A percentile compares a stretch with the other conserved stretches of the same genome.
phyloP scores from a whole-genome alignment of 2,113 vertebrate genomes.

The Numida meleagris region DNA sequence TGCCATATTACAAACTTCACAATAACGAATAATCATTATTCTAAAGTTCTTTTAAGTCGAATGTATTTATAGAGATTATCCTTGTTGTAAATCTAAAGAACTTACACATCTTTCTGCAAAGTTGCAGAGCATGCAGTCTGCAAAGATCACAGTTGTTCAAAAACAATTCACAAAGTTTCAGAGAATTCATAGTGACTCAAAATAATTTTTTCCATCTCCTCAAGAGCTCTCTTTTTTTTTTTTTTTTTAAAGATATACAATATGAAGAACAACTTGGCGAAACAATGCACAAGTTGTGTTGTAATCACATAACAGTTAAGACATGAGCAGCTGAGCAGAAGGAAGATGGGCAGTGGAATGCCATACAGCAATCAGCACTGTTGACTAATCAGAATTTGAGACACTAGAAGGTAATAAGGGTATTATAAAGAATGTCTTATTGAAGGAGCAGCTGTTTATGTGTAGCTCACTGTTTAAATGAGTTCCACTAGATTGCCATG shows the following conservation, averaged over 20 bases:
- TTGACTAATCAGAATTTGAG: slow-evolving; percentile 99
- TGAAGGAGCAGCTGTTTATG: slow-evolving; percentile 98
- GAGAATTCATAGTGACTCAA: background rate
- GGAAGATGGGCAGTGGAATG: slow-evolving; percentile 97
- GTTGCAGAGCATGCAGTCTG: background rate
- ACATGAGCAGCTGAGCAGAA: slow-evolving; percentile 93
- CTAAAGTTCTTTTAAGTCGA: background rate
- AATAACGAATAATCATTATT: background rate
- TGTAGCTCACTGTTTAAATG: slow-evolving; percentile 84
- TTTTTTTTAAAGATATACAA: slow-evolving; percentile 79
- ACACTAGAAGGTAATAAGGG: slow-evolving; percentile 97
- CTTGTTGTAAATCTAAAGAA: background rate
- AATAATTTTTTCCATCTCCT: slow-evolving; percentile 21
- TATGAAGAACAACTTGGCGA: slow-evolving; percentile 83
- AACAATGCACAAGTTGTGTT: slow-evolving; percentile 96
- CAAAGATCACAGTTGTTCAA: background rate
- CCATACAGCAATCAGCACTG: slow-evolving; percentile 94
- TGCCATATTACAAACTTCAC: background rate
- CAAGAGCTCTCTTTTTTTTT: slow-evolving; percentile 29
- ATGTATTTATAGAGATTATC: background rate
- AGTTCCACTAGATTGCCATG: slow-evolving; percentile 80
- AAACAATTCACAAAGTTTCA: background rate
- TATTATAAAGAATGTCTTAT: slow-evolving; percentile 95
- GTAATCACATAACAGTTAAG: slow-evolving; percentile 83
- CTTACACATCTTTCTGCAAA: background rate